Conservation (phyloP, 2,113 vertebrate genomes). For the Prinia subflava region DNA sequence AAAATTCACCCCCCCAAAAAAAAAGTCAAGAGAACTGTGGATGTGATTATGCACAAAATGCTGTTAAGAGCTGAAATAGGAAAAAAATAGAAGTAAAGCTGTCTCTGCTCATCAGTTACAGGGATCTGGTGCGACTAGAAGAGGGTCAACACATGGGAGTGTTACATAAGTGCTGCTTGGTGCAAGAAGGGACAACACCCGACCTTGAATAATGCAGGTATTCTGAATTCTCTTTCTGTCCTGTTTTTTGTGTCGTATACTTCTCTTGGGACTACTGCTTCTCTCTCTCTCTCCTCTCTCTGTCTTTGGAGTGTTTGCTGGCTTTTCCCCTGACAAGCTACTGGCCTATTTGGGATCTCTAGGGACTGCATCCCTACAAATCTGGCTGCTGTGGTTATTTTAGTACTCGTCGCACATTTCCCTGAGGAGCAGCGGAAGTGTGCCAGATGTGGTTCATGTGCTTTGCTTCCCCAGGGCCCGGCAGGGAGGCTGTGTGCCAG, state of each 20-base stretch:
- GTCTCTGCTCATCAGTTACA: neutral
- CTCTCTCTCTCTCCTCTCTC: neutral
- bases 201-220: neutral
- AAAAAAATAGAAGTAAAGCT: neutral
- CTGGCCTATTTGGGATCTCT: neutral
- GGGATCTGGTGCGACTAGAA: neutral
- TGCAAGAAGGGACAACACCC: neutral
- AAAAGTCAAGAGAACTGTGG: neutral
- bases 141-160: neutral
- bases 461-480: accelerated
- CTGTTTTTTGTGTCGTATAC: neutral
- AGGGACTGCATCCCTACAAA: neutral
- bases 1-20: neutral
- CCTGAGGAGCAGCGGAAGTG: neutral
- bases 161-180: neutral
- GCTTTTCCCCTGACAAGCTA: neutral
- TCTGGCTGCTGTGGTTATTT: neutral
- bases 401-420: accelerated
- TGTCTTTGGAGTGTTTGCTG: neutral
- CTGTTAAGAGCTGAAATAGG: neutral
- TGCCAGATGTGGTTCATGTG: neutral
- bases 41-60: neutral
- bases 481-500: neutral
- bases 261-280: neutral
- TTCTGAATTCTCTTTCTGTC: neutral